Evolutionary conservation across 2,113 vertebrate genomes (phyloP).

Genomic region (Carettochelys insculpta): DNA sequence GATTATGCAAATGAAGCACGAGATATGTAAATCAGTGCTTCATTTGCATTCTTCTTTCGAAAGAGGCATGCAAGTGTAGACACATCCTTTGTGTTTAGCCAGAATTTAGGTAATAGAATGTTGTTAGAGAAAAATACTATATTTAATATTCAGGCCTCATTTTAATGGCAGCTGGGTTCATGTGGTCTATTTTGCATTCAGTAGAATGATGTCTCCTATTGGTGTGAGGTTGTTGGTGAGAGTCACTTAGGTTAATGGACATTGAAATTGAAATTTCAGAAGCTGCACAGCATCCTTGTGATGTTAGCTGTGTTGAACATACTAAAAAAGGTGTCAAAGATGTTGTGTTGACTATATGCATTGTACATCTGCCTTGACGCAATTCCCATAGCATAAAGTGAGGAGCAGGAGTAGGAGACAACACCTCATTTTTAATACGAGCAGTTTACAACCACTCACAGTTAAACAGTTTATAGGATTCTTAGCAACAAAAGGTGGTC

Average conservation of each 20-base stretch:
- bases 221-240: not conserved
- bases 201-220: not conserved
- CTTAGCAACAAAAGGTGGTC: conserved; percentile 75
- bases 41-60: no score
- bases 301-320: conserved; percentile 38
- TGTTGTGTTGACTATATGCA: conserved; percentile 55
- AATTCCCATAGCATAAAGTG: conserved; percentile 24
- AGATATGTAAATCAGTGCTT: no score
- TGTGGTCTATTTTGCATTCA: not conserved
- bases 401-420: conserved; percentile 29
- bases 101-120: not conserved
- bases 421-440: conserved; percentile 73
- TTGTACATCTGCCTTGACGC: not conserved
- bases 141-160: not conserved
- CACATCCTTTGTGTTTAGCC: not conserved
- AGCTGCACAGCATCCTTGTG: not conserved
- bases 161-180: not conserved
- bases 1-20: no score
- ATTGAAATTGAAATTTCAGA: conserved; percentile 8
- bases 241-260: conserved; percentile 2
- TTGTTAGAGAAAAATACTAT: fast-evolving
- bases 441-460: conserved; percentile 73
- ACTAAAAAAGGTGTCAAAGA: conserved; percentile 39
- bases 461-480: conserved; percentile 77
- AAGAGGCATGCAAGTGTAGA: no score